Base-by-base conservation (phyloP, 2,888 invertebrate species). In the Drosophila mulleri region DNA sequence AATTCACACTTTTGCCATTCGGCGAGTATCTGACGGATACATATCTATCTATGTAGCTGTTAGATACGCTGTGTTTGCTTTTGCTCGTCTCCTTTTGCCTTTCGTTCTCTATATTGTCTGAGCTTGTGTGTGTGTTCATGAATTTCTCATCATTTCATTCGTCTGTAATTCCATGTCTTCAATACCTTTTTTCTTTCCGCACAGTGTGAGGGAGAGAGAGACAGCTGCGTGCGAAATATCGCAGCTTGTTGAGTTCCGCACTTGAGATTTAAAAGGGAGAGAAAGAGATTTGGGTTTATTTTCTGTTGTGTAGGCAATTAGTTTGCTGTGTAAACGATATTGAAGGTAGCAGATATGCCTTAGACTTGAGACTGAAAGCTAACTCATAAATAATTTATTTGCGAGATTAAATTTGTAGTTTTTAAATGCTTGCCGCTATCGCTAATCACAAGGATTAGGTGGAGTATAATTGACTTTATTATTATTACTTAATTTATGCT, bases 211-310 rank as follows among this genome's bases (percentile, higher is more conserved):
- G 0, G 20, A 12, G 20, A 7, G 45, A 47, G 23, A 1, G 29
- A 48, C 80, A 85, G 80, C 69, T 88, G 88, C 90, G 84, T 84
- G 84, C 84, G 84, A 90, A 84, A 86, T 88, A 83, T 83, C 83
- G 89, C 84, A 84, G 87, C 84, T 84, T 84, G 84, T 86, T 86
- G 44, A 29, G 58, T 71, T 75, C 57, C 67, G 68, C 66, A 68
- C 63, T 57, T 42, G 58, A 63, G 60, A 41, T 58, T 54, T 58
- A 32, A 14, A 50, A 16, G 26, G 50, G n/a, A 26, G 26, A 26
- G 56, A 20, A 48, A 20, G 26, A 16, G 32, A 23, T 35, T 48
- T 12, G 20, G 45, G 45, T 14, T 56, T 48, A 18, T 26, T 32
- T 37, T 37, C 23, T 37, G 37, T 8, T 29, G 58, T 63, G 42